Base-by-base conservation (phyloP, 2,888 invertebrate genomes). In the Nomada flava region DNA sequence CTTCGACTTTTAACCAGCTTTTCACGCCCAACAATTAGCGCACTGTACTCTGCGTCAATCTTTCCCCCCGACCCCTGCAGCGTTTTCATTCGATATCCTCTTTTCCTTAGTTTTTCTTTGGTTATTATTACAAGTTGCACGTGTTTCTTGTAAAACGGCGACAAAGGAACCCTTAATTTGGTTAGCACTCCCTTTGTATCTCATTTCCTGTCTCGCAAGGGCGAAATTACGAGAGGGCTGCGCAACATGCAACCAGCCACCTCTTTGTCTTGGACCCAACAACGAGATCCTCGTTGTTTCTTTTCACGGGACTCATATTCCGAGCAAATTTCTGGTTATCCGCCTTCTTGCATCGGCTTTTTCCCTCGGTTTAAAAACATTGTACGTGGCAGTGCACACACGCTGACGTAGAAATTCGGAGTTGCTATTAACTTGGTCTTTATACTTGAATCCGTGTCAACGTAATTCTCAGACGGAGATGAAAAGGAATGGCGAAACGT, bases 251-350 rank as follows among this genome's bases (percentile, higher is more conserved):
- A 65, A 77, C 70, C 44, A 63, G 23, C 53, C 65, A 52, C 55
- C 36, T 36, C 36, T 62, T 57, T 74, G 71, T 68, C 67, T 57
- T 47, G 36, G n/a, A 11, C 62, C 65, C 70, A 36, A 36, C 73
- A 79, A 83, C 79, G 59, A 83, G 83, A 83, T 82, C 79, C 71
- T 82, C 70, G 78, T 83, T 79, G 74, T 74, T 79, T 71, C 79
- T 79, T 79, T 83, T 79, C 74, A 53, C 74, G 50, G 10, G 23
- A 44, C 76, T 55, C 36, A 42, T 63, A 75, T 44, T 52, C 47
- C 60, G 75, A 44, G 44, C 18, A 52, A 70, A 76, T 76, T 70
- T 76, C 70, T 70, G 70, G 70, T 76, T 62, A 70, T 53, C 55
- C 71, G 3, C 13, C 50, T 65, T 81, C 63, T 68, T 50, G 10